A percentile compares a stretch with the other conserved stretches of the same genome.
Conservation (phyloP, 2,888 invertebrate species). For the Hybos culiciformis region DNA sequence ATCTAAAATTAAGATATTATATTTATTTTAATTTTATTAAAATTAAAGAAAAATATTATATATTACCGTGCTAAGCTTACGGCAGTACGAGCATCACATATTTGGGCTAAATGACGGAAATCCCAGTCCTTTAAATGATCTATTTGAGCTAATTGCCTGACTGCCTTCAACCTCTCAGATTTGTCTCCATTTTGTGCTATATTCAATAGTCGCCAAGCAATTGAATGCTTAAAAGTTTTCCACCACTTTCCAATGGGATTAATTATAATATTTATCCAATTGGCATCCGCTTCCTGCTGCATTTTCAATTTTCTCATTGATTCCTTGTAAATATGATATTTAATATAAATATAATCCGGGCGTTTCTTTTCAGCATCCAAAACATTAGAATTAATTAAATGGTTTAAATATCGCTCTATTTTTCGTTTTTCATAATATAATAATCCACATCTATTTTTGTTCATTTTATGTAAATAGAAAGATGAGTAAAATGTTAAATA, state of each 20-base stretch:
- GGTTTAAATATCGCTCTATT: slow-evolving; percentile 29
- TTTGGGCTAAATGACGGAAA: slow-evolving; percentile 62
- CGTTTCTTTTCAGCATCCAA: slow-evolving; percentile 31
- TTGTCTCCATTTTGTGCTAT: slow-evolving; percentile 51
- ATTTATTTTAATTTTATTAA: too few species aligned
- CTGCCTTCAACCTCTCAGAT: slow-evolving; percentile 47
- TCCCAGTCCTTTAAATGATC: slow-evolving; percentile 54
- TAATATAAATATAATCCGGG: slow-evolving; percentile 42
- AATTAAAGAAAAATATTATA: too few species aligned
- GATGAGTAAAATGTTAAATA: background rate
- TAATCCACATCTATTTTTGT: slow-evolving; percentile 29
- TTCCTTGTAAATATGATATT: slow-evolving; percentile 38
- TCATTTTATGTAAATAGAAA: background rate
- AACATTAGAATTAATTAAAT: slow-evolving; percentile 31
- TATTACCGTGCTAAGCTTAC: slow-evolving; percentile 68
- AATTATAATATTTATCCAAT: slow-evolving; percentile 34
- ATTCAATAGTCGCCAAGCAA: slow-evolving; percentile 52
- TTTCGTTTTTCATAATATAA: slow-evolving; percentile 28
- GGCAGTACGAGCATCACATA: slow-evolving; percentile 61
- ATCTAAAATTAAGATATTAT: too few species aligned
- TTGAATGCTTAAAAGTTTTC: slow-evolving; percentile 48
- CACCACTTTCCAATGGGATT: slow-evolving; percentile 40
- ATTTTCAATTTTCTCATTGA: slow-evolving; percentile 31
- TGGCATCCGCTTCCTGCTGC: slow-evolving; percentile 30
- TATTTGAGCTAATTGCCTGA: slow-evolving; percentile 49